phyloP scores from a whole-genome alignment of 2,797 vertebrate species.

The Phataginus tetradactyla region DNA sequence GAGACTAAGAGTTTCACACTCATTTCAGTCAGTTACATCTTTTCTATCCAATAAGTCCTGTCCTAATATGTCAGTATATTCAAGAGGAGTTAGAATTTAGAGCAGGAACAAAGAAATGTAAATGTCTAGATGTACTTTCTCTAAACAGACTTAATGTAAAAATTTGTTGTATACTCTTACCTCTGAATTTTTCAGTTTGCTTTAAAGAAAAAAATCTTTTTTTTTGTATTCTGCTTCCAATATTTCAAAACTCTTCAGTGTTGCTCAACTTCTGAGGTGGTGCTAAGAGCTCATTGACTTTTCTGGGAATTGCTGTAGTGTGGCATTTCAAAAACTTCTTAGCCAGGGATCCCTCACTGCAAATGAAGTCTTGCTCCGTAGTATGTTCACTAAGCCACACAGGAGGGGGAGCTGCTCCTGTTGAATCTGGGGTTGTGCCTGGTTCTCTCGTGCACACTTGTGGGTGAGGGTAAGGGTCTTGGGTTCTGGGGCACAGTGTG shows the following conservation, averaged over 20 bases:
- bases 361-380: not conserved
- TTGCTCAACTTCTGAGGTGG: not conserved
- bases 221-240: not conserved
- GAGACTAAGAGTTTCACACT: not conserved
- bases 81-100: slow-evolving; percentile 10
- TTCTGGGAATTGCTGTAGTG: not conserved
- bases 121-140: not conserved
- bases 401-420: not conserved
- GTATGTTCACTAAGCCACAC: not conserved
- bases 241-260: not conserved
- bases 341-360: not conserved
- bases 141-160: not conserved
- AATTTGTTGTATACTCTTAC: not conserved
- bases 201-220: slow-evolving; percentile 10
- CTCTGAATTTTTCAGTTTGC: not conserved
- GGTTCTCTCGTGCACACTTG: not conserved
- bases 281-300: not conserved
- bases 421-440: not conserved
- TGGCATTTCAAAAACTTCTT: not conserved
- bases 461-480: not conserved
- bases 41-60: not conserved
- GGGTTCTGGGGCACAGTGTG: not conserved
- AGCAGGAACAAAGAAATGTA: not conserved
- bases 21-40: not conserved
- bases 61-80: not conserved